A percentile compares a stretch with the other conserved stretches of the same genome.
Evolutionary conservation across 2,797 vertebrate genomes (phyloP).

Genomic region (Gila robusta): DNA sequence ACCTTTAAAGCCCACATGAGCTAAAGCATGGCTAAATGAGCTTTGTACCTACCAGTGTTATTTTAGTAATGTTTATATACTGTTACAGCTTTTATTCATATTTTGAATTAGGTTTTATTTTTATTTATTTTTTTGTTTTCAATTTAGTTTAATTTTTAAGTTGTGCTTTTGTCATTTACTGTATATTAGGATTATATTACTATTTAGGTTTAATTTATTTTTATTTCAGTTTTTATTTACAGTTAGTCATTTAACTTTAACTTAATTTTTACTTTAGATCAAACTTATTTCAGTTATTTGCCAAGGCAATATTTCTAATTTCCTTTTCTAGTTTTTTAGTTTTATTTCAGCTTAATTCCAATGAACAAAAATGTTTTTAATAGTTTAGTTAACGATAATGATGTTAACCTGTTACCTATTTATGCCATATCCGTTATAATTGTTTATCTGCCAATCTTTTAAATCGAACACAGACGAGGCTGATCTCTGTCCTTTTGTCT

Average conservation of each 20-base stretch:
- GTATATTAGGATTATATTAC: neutral
- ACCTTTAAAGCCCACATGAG: neutral
- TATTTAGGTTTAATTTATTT: neutral
- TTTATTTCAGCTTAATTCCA: neutral
- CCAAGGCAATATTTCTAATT: neutral
- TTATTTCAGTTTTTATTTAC: neutral
- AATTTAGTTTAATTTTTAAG: neutral
- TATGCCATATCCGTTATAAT: neutral
- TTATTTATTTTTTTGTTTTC: too few species aligned
- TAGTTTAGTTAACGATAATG: neutral
- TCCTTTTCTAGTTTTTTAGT: neutral
- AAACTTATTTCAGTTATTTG: neutral
- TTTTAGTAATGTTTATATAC: neutral
- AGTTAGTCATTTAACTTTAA: neutral
- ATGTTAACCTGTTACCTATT: neutral
- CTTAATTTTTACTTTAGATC: neutral
- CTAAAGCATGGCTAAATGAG: neutral
- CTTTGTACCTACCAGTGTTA: neutral
- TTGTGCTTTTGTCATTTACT: neutral
- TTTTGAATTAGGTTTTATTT: neutral
- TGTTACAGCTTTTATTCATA: neutral
- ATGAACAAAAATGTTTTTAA: neutral
- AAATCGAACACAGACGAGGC: neutral
- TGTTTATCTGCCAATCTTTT: neutral
- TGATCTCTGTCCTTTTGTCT: slow-evolving; percentile 11